These are phyloP conservation scores for Andrena hattorfiana DNA, from an alignment of 2,888 invertebrate genomes.

Conservation along the genomic window DNA sequence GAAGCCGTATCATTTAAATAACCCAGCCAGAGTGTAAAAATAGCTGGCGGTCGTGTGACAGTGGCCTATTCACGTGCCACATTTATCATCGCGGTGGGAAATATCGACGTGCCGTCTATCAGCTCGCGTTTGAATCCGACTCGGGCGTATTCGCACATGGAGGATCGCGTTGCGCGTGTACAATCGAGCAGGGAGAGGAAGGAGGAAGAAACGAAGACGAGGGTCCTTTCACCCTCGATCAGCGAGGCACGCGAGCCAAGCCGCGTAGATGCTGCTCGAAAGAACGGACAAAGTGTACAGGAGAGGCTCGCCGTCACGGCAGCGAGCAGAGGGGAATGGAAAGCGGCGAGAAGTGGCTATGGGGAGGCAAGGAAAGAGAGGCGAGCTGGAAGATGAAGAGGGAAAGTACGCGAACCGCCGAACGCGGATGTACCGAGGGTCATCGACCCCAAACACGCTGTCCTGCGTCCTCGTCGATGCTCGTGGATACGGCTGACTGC, in stretches of 20 bases:
- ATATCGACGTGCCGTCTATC: constrained; percentile 23
- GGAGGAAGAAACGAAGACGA: constrained; percentile 16
- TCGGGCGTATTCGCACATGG: constrained; percentile 44
- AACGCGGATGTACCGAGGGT: constrained; percentile 76
- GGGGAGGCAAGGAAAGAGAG: constrained; percentile 48
- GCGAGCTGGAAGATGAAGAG: constrained; percentile 60
- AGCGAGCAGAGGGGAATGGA: constrained; percentile 42
- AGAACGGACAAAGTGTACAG: constrained; percentile 50
- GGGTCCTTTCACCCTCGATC: constrained; percentile 61
- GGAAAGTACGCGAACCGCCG: constrained; percentile 67
- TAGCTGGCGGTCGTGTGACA: constrained; percentile 3
- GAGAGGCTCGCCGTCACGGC: constrained; percentile 40
- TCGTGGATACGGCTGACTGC: constrained; percentile 54
- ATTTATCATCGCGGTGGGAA: constrained; percentile 14
- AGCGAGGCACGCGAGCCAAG: constrained; percentile 46
- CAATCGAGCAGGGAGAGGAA: neutral
- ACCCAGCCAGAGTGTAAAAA: neutral
- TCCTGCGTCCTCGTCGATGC: constrained; percentile 75
- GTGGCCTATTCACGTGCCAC: neutral
- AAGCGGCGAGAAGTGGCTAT: constrained; percentile 51
- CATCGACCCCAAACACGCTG: constrained; percentile 79
- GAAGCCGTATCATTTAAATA: neutral
- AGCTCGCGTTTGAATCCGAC: constrained; percentile 41
- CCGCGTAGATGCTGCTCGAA: constrained; percentile 34
- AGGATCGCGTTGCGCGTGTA: neutral